These are phyloP conservation scores for Zosterops borbonicus DNA, from an alignment of 2,113 vertebrate species.

Conservation along the genomic window DNA sequence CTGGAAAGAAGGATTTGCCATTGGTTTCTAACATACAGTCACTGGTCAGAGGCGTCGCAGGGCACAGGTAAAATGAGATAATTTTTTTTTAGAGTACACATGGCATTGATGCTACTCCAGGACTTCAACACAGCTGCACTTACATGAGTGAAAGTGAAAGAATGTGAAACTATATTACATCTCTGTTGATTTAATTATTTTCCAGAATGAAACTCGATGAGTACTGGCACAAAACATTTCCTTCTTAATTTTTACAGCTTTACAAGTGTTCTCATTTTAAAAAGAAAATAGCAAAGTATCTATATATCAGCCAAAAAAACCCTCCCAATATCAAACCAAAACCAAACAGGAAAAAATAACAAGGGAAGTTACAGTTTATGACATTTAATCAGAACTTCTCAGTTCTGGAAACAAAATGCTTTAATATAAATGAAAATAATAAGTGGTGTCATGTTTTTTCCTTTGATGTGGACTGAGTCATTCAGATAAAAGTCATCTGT, in stretches of 20 bases:
- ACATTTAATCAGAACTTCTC: neutral
- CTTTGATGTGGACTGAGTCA: neutral
- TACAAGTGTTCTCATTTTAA: neutral
- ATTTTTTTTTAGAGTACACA: accelerated
- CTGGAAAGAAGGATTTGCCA: neutral
- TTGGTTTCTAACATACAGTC: neutral
- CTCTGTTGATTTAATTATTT: neutral
- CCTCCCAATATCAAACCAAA: neutral
- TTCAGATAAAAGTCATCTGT: neutral
- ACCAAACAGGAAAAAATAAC: neutral
- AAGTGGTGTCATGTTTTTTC: neutral
- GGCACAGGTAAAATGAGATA: neutral
- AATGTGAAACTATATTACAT: neutral
- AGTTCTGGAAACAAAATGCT: neutral
- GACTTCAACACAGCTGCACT: neutral
- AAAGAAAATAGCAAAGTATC: neutral
- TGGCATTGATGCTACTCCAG: neutral
- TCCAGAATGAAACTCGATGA: neutral
- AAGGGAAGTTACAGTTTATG: neutral
- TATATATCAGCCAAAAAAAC: neutral
- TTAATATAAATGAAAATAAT: neutral
- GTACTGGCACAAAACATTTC: neutral
- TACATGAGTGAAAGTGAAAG: neutral
- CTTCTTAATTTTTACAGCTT: neutral
- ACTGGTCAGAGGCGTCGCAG: neutral